Evolutionary conservation across 2,113 vertebrate species (phyloP).

Genomic region (Heteronetta atricapilla): DNA sequence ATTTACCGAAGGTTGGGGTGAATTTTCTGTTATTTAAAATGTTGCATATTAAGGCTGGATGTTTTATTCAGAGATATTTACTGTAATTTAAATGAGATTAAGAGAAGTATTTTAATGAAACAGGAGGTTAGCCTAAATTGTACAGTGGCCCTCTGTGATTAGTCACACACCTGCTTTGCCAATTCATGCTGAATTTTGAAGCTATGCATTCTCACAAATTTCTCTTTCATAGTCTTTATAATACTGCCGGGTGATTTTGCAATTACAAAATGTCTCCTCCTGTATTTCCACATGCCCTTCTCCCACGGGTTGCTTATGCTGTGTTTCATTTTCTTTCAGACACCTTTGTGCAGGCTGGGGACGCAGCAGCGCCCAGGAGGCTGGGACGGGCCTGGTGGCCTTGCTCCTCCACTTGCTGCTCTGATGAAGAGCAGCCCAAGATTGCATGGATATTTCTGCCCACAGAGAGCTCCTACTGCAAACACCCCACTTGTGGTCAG

Average conservation of each 20-base stretch:
- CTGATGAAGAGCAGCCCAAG: background rate
- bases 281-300: background rate
- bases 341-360: accelerated
- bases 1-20: constrained; percentile 61
- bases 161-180: background rate
- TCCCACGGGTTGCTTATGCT: background rate
- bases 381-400: accelerated
- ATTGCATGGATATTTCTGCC: background rate
- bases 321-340: background rate
- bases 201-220: background rate
- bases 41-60: constrained; percentile 23
- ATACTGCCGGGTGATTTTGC: background rate
- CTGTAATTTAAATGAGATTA: constrained; percentile 25
- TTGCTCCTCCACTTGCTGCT: accelerated
- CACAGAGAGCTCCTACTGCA: background rate
- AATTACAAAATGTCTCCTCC: background rate
- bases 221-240: background rate
- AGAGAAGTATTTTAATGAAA: constrained; percentile 30
- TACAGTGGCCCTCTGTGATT: constrained; percentile 44
- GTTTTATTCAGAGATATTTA: constrained; percentile 35
- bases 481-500: no score
- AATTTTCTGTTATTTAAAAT: constrained; percentile 25
- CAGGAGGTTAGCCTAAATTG: background rate
- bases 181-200: constrained; percentile 26
- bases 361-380: background rate